Conservation (phyloP, 2,797 vertebrate species). For the Crenichthys baileyi region DNA sequence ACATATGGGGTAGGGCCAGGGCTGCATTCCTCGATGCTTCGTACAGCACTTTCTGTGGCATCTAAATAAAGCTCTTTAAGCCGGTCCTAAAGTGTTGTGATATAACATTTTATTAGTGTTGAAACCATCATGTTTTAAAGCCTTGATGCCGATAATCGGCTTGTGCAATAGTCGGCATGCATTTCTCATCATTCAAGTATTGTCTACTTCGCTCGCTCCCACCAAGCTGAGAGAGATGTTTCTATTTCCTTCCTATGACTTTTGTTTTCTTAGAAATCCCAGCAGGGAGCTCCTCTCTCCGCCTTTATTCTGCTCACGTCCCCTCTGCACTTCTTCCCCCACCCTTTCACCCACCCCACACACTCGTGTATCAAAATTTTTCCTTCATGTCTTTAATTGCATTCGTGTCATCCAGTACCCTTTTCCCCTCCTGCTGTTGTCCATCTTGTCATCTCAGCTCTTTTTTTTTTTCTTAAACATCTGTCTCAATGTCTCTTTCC, state of each 20-base stretch:
- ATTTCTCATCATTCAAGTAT: constrained; percentile 45
- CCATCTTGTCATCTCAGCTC: constrained; percentile 6
- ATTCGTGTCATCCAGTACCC: background rate
- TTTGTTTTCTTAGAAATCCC: constrained; percentile 61
- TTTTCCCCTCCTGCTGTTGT: background rate
- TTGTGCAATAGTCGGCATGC: constrained; percentile 11
- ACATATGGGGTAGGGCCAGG: too few species aligned
- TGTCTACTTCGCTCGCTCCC: constrained; percentile 37
- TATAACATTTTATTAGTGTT: background rate
- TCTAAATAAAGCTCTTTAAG: too few species aligned
- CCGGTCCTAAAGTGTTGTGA: background rate
- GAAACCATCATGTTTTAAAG: background rate
- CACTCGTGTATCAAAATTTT: constrained; percentile 9
- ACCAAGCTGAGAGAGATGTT: constrained; percentile 51
- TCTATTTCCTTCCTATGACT: constrained; percentile 72
- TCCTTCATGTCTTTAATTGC: background rate
- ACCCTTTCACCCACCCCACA: background rate
- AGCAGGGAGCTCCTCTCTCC: constrained; percentile 47
- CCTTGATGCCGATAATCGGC: background rate
- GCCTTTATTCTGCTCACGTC: constrained; percentile 27
- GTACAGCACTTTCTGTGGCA: too few species aligned
- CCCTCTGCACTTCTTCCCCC: constrained; percentile 20
- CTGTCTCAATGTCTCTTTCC: constrained; percentile 45
- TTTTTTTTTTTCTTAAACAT: constrained; percentile 9
- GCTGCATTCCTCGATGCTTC: too few species aligned